A percentile compares a stretch with the other conserved stretches of the same genome.
Evolutionary conservation across 1,140 invertebrate genomes (phyloP).

Genomic region (Neoseiulus cucumeris): DNA sequence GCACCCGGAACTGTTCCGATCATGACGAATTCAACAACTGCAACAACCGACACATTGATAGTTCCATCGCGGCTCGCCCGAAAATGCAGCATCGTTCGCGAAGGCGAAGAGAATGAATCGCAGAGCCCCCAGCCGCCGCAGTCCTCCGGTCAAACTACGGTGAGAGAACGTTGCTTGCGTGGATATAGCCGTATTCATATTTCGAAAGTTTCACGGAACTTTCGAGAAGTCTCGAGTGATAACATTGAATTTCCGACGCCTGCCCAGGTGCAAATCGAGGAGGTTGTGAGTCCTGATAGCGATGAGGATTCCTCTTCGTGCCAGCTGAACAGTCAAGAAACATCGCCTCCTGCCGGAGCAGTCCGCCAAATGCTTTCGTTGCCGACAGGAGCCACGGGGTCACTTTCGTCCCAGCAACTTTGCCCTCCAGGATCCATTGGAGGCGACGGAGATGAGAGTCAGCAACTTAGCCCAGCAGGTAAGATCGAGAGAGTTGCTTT

Average conservation of each 20-base stretch:
- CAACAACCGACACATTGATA: neutral
- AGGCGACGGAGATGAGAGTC: neutral
- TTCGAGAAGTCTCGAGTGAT: neutral
- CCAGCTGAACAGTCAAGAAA: neutral
- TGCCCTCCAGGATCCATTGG: neutral
- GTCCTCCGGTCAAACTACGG: no score
- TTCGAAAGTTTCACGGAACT: neutral
- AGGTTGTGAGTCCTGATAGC: neutral
- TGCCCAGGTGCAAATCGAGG: constrained; percentile 9
- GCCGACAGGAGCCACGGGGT: neutral
- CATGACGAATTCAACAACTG: neutral
- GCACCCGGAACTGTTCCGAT: constrained; percentile 12
- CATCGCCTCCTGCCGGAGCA: neutral
- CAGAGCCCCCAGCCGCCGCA: constrained; percentile 3
- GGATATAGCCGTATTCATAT: no score
- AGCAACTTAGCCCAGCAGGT: constrained; percentile 11
- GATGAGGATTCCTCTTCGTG: constrained; percentile 1
- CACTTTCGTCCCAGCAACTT: neutral
- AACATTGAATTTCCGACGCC: neutral
- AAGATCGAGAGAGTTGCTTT: no score
- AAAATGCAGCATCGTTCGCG: constrained; percentile 64
- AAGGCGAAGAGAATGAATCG: constrained; percentile 40
- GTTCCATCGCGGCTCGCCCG: constrained; percentile 32
- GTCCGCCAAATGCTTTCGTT: constrained; percentile 6
- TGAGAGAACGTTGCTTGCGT: no score